These are phyloP conservation scores for Numenius phaeopus DNA, from an alignment of 2,797 vertebrate genomes.

Conservation along the genomic window DNA sequence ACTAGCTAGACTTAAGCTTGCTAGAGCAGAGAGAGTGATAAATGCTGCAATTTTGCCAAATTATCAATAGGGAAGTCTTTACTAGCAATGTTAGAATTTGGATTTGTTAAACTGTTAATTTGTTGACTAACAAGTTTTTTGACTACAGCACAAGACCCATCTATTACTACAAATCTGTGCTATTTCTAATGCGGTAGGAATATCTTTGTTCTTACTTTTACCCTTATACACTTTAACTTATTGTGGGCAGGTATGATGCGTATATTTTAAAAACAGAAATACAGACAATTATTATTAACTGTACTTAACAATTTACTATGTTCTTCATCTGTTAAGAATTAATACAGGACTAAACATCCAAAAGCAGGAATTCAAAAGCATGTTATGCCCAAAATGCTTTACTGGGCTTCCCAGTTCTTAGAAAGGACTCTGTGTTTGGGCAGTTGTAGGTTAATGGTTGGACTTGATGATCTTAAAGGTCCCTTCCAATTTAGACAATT, in stretches of 20 bases:
- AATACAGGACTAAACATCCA: background rate
- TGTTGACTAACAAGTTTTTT: background rate
- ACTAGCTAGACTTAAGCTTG: conserved; percentile 62
- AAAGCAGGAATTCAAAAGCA: background rate
- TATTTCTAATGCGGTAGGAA: background rate
- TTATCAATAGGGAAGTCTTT: background rate
- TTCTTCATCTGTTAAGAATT: background rate
- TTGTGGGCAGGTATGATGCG: background rate
- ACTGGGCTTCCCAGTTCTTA: background rate
- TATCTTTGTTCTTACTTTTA: background rate
- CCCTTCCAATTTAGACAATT: background rate
- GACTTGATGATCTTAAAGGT: background rate
- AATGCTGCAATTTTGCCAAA: conserved; percentile 46
- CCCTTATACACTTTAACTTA: background rate
- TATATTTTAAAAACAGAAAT: background rate
- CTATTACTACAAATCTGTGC: background rate
- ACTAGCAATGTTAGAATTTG: background rate
- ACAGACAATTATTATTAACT: background rate
- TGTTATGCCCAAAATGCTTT: background rate
- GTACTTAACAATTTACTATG: background rate
- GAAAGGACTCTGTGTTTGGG: background rate
- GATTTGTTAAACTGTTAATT: background rate
- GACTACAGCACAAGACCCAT: background rate
- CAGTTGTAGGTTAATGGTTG: background rate
- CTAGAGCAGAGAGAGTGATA: conserved; percentile 51